These are phyloP conservation scores for Anarrhichthys ocellatus DNA, from an alignment of 2,113 vertebrate species.

Conservation along the genomic window DNA sequence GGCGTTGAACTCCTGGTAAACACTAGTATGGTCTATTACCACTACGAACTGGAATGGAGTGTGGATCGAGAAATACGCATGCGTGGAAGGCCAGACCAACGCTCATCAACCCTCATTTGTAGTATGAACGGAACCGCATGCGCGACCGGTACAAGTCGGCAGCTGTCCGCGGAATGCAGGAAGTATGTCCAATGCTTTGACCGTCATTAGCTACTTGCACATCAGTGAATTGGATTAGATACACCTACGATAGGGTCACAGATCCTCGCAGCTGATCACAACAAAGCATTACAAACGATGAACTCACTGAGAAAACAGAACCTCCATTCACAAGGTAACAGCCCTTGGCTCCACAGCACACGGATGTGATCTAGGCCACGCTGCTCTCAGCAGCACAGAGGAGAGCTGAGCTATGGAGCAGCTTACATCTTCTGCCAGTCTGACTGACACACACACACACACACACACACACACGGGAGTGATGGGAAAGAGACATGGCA, in stretches of 20 bases:
- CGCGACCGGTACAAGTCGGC: not conserved
- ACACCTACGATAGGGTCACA: not conserved
- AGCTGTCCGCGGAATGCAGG: not conserved
- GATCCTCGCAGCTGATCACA: constrained; percentile 22
- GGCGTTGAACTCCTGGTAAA: too few species aligned
- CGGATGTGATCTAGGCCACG: constrained; percentile 61
- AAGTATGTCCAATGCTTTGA: not conserved
- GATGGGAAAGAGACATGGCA: constrained; percentile 17
- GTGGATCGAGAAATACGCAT: too few species aligned
- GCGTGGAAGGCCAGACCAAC: too few species aligned
- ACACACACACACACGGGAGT: constrained; percentile 18
- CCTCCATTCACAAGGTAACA: constrained; percentile 54
- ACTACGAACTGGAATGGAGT: not conserved
- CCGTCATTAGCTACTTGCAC: not conserved
- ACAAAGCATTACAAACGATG: constrained; percentile 23
- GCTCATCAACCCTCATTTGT: too few species aligned
- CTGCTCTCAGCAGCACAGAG: constrained; percentile 45
- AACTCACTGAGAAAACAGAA: constrained; percentile 53
- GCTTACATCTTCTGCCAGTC: constrained; percentile 50
- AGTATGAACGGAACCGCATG: too few species aligned
- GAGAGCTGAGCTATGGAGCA: constrained; percentile 29
- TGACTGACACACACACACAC: not conserved
- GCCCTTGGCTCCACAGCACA: constrained; percentile 27
- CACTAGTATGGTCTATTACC: too few species aligned
- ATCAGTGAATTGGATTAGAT: constrained; percentile 1